These are phyloP conservation scores for Melanotaenia duboulayi DNA, from an alignment of 2,113 vertebrate genomes.

Conservation along the genomic window DNA sequence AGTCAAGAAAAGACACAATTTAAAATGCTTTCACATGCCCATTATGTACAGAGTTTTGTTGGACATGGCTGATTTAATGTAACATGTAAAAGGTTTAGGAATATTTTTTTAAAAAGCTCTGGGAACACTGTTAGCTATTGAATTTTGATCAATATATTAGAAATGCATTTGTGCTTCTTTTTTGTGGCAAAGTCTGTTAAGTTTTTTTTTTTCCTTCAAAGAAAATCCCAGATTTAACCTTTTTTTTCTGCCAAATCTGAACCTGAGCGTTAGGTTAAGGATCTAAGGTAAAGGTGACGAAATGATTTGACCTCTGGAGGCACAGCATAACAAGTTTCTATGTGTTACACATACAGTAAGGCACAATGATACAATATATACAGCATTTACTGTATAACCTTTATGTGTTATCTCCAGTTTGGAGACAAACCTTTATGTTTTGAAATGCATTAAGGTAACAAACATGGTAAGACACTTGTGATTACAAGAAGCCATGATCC, in stretches of 20 bases:
- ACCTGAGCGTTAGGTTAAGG: background rate
- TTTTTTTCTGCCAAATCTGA: background rate
- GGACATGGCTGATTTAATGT: slow-evolving; percentile 52
- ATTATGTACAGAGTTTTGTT: slow-evolving; percentile 68
- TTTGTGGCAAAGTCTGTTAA: background rate
- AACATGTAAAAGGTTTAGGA: slow-evolving; percentile 17
- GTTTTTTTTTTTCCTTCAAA: slow-evolving; percentile 23
- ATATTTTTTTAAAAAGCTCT: slow-evolving; percentile 6
- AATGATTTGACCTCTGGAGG: slow-evolving; percentile 47
- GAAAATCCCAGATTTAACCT: background rate
- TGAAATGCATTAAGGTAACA: slow-evolving; percentile 38
- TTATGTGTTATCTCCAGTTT: slow-evolving; percentile 28
- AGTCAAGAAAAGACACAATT: slow-evolving; percentile 70
- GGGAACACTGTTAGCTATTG: background rate
- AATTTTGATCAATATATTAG: slow-evolving; percentile 30
- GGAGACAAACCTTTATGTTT: slow-evolving; percentile 12
- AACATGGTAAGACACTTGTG: background rate
- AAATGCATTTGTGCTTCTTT: background rate
- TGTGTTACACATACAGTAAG: slow-evolving; percentile 46
- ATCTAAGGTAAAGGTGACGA: slow-evolving; percentile 19
- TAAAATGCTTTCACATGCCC: slow-evolving; percentile 65
- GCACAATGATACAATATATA: slow-evolving; percentile 52
- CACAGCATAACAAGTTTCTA: slow-evolving; percentile 4
- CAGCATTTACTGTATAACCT: slow-evolving; percentile 25
- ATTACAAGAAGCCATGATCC: background rate